A percentile compares a stretch with the other conserved stretches of the same genome.
Conservation (phyloP, 92 coral and sea anemone species). For the Actinostola sp. region DNA sequence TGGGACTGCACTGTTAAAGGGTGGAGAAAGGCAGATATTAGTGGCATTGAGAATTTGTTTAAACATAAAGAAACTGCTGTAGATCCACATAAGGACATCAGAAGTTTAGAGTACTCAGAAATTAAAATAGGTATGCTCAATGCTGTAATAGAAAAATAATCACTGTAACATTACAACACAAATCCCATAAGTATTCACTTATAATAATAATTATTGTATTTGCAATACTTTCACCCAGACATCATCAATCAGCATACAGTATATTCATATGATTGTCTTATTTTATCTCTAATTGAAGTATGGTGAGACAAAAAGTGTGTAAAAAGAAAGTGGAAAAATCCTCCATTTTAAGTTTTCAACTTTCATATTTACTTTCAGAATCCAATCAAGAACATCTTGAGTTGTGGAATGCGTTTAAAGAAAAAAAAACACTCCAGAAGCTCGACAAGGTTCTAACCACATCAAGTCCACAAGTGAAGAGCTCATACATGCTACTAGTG, state of each 20-base stretch:
- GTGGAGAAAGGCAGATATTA: slow-evolving; percentile 40
- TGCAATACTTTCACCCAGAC: too few relatives aligned
- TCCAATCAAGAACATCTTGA: slow-evolving; percentile 27
- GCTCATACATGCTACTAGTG: neutral
- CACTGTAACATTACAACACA: too few relatives aligned
- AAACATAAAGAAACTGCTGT: slow-evolving; percentile 11
- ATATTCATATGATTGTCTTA: too few relatives aligned
- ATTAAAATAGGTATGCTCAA: slow-evolving; percentile 41
- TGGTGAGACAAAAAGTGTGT: too few relatives aligned
- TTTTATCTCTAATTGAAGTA: too few relatives aligned
- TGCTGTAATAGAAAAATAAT: too few relatives aligned
- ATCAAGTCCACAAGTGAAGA: slow-evolving; percentile 8
- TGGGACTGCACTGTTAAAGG: slow-evolving; percentile 41
- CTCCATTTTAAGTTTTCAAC: too few relatives aligned
- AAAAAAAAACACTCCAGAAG: slow-evolving; percentile 36
- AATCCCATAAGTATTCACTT: too few relatives aligned
- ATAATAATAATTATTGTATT: too few relatives aligned
- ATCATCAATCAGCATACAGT: too few relatives aligned
- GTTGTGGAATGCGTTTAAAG: slow-evolving; percentile 28
- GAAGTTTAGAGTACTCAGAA: slow-evolving; percentile 30
- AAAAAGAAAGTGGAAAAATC: too few relatives aligned
- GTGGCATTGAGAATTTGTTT: slow-evolving; percentile 38
- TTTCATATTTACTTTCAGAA: slow-evolving; percentile 11
- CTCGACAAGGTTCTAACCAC: slow-evolving; percentile 23
- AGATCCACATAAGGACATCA: slow-evolving; percentile 29